Conservation (phyloP, 2,888 invertebrate genomes). For the Drosophila lutescens region DNA sequence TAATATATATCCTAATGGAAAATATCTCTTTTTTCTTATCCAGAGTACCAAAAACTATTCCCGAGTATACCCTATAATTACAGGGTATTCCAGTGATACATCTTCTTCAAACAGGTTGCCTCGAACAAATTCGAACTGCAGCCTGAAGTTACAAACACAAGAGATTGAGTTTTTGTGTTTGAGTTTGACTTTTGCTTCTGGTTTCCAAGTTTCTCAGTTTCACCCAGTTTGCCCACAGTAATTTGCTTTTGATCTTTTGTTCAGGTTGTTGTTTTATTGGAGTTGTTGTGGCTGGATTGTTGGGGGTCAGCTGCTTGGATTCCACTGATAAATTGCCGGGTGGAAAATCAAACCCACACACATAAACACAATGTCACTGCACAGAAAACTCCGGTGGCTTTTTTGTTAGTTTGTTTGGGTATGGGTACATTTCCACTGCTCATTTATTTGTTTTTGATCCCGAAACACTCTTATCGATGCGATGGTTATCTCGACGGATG, state of each 20-base stretch:
- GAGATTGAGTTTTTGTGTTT: slow-evolving; percentile 32
- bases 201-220: slow-evolving; percentile 30
- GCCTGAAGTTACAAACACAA: slow-evolving; percentile 2
- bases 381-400: slow-evolving; percentile 8
- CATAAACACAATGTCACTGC: background rate
- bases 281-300: slow-evolving; percentile 35
- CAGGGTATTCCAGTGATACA: background rate
- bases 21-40: too few species aligned
- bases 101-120: slow-evolving; percentile 49
- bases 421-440: slow-evolving; percentile 39
- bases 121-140: slow-evolving; percentile 49
- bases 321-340: slow-evolving; percentile 26
- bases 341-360: slow-evolving; percentile 23
- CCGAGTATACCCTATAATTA: background rate
- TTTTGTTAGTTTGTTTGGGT: slow-evolving; percentile 13
- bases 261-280: slow-evolving; percentile 19
- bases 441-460: slow-evolving; percentile 31
- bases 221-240: slow-evolving; percentile 33
- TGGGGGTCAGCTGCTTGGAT: slow-evolving; percentile 39
- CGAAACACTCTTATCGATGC: slow-evolving; percentile 54
- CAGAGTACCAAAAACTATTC: too few species aligned
- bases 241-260: slow-evolving; percentile 49
- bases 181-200: slow-evolving; percentile 34
- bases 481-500: slow-evolving; percentile 66
- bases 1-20: too few species aligned